A percentile compares a stretch with the other conserved stretches of the same genome.
These are phyloP conservation scores for Oxytorus armatus DNA, from an alignment of 2,888 invertebrate species.

Conservation along the genomic window DNA sequence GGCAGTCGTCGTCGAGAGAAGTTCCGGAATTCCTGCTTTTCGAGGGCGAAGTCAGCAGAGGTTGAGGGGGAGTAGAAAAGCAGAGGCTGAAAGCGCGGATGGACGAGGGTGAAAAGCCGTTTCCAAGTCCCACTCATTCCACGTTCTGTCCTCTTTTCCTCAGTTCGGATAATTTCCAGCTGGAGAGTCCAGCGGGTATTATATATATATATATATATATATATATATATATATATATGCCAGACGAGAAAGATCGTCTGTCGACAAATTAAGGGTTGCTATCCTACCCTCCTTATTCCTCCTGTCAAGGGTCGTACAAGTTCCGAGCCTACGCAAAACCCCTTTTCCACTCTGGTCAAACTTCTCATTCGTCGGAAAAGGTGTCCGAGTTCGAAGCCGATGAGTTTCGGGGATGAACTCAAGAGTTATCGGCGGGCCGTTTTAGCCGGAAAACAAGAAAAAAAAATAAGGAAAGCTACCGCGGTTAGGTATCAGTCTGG, in stretches of 20 bases:
- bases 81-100: constrained; percentile 22
- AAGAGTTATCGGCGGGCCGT: neutral
- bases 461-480: constrained; percentile 17
- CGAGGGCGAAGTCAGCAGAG: constrained; percentile 33
- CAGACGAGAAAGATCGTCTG: constrained; percentile 41
- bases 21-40: constrained; percentile 59
- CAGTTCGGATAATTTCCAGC: constrained; percentile 52
- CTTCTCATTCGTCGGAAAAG: constrained; percentile 46
- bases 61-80: constrained; percentile 13
- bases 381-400: constrained; percentile 36
- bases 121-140: constrained; percentile 50
- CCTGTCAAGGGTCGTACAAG: constrained; percentile 6
- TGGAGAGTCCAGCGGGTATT: constrained; percentile 24
- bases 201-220: constrained; percentile 1
- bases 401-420: constrained; percentile 35
- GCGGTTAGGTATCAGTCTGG: constrained; percentile 44
- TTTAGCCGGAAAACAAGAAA: neutral
- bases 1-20: constrained; percentile 38
- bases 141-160: constrained; percentile 39
- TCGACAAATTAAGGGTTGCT: constrained; percentile 50
- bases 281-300: neutral
- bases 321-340: constrained; percentile 10
- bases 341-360: constrained; percentile 41
- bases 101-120: constrained; percentile 58
- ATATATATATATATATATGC: neutral